Conservation (phyloP, 2,797 vertebrate genomes). For the Bryconaethiops microstoma region DNA sequence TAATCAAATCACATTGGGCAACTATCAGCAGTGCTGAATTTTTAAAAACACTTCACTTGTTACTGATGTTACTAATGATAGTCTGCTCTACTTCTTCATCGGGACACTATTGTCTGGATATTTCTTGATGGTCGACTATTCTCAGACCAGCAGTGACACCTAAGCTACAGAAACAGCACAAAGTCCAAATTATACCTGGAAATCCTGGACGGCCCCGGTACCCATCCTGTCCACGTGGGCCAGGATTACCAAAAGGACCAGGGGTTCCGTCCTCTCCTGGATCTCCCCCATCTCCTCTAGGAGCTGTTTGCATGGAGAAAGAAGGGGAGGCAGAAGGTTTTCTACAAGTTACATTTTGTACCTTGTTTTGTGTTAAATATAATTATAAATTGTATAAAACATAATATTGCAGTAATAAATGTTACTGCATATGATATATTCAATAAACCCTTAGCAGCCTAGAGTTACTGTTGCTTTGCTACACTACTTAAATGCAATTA, state of each 20-base stretch:
- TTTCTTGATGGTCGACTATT: too few species aligned
- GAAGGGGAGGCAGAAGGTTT: background rate
- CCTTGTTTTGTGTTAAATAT: background rate
- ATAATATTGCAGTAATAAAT: too few species aligned
- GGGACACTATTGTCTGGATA: too few species aligned
- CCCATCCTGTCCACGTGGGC: slow-evolving; percentile 33
- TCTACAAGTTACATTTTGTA: background rate
- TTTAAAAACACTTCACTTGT: too few species aligned
- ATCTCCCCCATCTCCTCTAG: slow-evolving; percentile 64
- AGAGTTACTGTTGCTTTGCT: too few species aligned
- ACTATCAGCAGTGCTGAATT: too few species aligned
- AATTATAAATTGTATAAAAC: background rate
- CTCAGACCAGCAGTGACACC: background rate
- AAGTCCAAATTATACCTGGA: slow-evolving; percentile 30
- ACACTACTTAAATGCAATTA: too few species aligned
- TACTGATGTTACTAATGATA: too few species aligned
- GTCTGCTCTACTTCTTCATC: too few species aligned
- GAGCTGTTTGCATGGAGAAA: slow-evolving; percentile 54
- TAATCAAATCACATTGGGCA: background rate
- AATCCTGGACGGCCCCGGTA: slow-evolving; percentile 28
- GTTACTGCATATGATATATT: too few species aligned
- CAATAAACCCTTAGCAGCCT: too few species aligned
- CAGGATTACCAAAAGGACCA: slow-evolving; percentile 28
- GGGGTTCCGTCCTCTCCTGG: slow-evolving; percentile 59
- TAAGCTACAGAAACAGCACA: background rate